phyloP scores from a whole-genome alignment of 2,888 invertebrate genomes.

The Gastrophysa polygoni region DNA sequence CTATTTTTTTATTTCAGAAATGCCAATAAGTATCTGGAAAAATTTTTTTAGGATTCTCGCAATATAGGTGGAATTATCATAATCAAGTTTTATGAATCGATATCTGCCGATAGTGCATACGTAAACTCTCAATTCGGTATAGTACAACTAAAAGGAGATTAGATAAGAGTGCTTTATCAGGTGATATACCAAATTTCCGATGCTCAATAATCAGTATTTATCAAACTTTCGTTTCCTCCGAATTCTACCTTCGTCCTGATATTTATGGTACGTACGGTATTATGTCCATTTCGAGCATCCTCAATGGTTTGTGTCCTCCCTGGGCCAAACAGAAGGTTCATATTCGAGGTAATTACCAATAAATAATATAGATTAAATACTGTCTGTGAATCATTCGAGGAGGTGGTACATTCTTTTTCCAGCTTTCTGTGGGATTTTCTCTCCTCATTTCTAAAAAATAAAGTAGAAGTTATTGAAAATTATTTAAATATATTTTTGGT shows the following conservation, averaged over 20 bases:
- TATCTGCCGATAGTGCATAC: not conserved
- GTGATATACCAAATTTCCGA: not conserved
- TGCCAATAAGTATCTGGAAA: too few species aligned
- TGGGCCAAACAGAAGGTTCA: constrained; percentile 23
- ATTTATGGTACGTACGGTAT: not conserved
- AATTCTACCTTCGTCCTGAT: not conserved
- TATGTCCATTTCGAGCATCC: constrained; percentile 15
- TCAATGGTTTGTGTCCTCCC: constrained; percentile 25
- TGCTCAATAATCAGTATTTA: not conserved
- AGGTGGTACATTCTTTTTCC: too few species aligned
- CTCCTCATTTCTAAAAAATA: too few species aligned
- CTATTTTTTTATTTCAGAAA: too few species aligned
- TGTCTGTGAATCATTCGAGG: too few species aligned
- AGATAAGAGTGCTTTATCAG: not conserved
- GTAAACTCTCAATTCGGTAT: not conserved
- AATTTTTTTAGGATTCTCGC: too few species aligned
- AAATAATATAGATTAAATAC: too few species aligned
- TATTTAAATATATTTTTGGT: too few species aligned
- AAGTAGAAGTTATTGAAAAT: too few species aligned
- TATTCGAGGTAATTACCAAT: not conserved
- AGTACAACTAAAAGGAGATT: not conserved
- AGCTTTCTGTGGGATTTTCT: too few species aligned
- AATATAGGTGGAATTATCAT: too few species aligned
- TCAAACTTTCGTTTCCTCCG: not conserved
- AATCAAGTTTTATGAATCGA: not conserved